A percentile compares a stretch with the other conserved stretches of the same genome.
Conservation (phyloP, 1,140 invertebrate genomes). For the Rhyzopertha dominica region DNA sequence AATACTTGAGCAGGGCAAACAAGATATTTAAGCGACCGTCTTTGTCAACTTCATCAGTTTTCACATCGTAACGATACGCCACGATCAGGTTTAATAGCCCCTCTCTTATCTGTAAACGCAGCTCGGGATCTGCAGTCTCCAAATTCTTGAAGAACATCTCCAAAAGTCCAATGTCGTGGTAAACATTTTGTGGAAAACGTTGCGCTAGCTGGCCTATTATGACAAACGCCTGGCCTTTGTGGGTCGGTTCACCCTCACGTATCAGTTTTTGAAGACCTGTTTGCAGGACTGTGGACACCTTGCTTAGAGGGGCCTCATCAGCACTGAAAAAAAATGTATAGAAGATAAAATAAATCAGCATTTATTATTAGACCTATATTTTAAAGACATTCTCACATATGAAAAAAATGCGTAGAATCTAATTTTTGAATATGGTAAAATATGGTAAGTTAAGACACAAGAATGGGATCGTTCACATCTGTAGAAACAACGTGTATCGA, state of each 20-base stretch:
- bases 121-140: constrained; percentile 49
- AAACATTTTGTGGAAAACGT: constrained; percentile 62
- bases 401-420: too few relatives aligned
- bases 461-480: too few relatives aligned
- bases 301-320: constrained; percentile 52
- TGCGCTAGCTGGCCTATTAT: constrained; percentile 68
- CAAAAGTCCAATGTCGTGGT: constrained; percentile 60
- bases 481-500: too few relatives aligned
- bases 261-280: constrained; percentile 68
- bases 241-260: constrained; percentile 55
- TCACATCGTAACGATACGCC: constrained; percentile 56
- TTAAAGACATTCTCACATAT: too few relatives aligned
- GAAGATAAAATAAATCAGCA: too few relatives aligned
- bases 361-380: too few relatives aligned
- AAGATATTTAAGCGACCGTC: constrained; percentile 36
- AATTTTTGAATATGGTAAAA: too few relatives aligned
- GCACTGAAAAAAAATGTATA: constrained; percentile 54
- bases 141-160: constrained; percentile 64
- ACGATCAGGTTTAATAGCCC: constrained; percentile 48
- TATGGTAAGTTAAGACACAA: too few relatives aligned
- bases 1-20: constrained; percentile 50
- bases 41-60: constrained; percentile 34
- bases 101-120: constrained; percentile 35
- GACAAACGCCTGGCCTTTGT: constrained; percentile 69
- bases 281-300: constrained; percentile 60